These are phyloP conservation scores for Xerus inauris DNA, from an alignment of 2,113 vertebrate species.

Conservation along the genomic window DNA sequence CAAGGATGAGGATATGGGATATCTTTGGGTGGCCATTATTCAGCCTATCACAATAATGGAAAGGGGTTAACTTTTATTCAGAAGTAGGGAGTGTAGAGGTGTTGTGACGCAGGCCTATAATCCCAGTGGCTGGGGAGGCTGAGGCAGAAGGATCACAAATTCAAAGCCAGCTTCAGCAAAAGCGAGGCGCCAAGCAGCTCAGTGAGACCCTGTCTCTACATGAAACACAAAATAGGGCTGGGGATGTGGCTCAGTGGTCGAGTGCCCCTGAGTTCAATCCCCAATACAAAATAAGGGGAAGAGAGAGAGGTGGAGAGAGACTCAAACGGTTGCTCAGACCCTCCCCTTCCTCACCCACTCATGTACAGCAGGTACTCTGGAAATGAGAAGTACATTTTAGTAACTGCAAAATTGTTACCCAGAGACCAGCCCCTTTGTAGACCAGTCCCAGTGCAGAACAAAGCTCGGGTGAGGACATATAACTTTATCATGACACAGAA, in stretches of 20 bases:
- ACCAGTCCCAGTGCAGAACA: constrained; percentile 29
- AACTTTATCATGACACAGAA: constrained; percentile 42
- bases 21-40: neutral
- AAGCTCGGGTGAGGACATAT: constrained; percentile 28
- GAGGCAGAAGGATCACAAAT: no score
- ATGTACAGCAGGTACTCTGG: neutral
- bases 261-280: no score
- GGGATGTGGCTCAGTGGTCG: no score
- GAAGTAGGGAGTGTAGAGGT: no score
- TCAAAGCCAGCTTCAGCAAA: no score
- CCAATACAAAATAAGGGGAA: no score
- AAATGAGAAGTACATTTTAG: neutral
- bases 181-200: no score
- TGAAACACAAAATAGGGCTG: no score
- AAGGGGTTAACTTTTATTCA: neutral
- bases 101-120: no score
- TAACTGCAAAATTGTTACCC: neutral
- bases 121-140: no score
- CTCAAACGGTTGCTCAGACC: neutral
- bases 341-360: neutral
- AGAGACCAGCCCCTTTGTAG: neutral
- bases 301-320: no score
- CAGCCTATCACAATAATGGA: neutral
- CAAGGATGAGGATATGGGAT: neutral
- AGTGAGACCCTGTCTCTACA: no score